A percentile compares a stretch with the other conserved stretches of the same genome.
phyloP scores from a whole-genome alignment of 2,888 invertebrate species.

The Smittia aterrima region DNA sequence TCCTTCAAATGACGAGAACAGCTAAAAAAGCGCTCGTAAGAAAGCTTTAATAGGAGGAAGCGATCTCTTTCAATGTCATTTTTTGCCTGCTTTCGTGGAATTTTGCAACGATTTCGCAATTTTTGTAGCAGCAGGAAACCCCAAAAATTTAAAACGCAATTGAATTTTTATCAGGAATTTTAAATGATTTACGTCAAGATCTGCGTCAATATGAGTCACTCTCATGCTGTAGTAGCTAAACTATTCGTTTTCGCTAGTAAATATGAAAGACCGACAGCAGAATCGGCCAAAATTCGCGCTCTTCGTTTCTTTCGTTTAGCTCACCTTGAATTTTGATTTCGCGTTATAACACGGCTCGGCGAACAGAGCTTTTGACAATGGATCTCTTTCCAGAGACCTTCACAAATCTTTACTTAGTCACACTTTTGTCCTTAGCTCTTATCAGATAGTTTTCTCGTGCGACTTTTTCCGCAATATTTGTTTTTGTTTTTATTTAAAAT shows the following conservation, averaged over 20 bases:
- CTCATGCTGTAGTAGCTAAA: not conserved
- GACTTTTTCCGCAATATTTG: too few species aligned
- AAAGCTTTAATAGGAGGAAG: too few species aligned
- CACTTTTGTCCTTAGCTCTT: too few species aligned
- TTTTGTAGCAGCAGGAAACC: not conserved
- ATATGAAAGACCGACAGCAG: not conserved
- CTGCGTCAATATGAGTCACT: not conserved
- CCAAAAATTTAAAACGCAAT: conserved; percentile 17
- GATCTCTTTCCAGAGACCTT: too few species aligned
- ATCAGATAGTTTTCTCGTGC: too few species aligned
- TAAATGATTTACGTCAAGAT: not conserved
- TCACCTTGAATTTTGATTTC: conserved; percentile 20
- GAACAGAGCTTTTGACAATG: too few species aligned
- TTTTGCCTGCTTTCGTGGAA: not conserved
- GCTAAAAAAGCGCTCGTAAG: too few species aligned
- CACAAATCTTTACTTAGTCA: too few species aligned
- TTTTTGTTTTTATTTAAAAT: too few species aligned
- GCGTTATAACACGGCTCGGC: too few species aligned
- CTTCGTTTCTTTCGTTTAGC: not conserved
- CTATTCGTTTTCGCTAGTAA: not conserved
- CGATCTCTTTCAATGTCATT: not conserved
- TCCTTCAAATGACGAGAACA: not conserved
- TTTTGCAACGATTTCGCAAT: not conserved
- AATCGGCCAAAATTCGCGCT: not conserved
- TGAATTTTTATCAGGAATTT: not conserved